Evolutionary conservation across 2,797 vertebrate species (phyloP), one percentile per base, ranked within the genome.

Genomic region (Hipposideros larvatus): DNA sequence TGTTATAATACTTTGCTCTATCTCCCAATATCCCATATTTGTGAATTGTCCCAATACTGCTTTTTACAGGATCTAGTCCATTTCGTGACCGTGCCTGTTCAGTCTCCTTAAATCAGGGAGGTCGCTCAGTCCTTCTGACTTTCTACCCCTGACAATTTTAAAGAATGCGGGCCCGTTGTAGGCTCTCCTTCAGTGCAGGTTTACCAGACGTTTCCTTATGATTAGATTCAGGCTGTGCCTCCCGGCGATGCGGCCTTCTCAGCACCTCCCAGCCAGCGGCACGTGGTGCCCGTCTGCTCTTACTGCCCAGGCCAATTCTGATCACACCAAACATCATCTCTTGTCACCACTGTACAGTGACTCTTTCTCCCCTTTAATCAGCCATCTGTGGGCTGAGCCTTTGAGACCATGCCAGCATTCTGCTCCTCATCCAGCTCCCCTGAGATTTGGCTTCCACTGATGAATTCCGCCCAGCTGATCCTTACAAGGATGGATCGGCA

Each of bases 221-320:
- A 66, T 37, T 16, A 34, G 55, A 28, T 19, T 31, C 28, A 11
- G n/a, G 19, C 14, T n/a, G 19, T 43, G 28, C 7, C 7, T 61
- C 34, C n/a, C 0, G 0, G 21, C 0, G 13, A 0, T 7, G 13
- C 22, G 1, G 28, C 14, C 34, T 51, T 55, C 46, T 61, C 34
- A 13, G 7, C 5, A 3, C 26, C 1, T 73, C 55, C 21, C 10
- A 41, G 73, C 37, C 28, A 63, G n/a, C 84, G 53, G 11, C 24
- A 4, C 5, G 1, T 7, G 59, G n/a, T 3, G 5, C 2, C 53
- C 7, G 2, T 2, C 3, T 10, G 53, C 1, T 79, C 55, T 75
- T 5, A 0, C 0, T 1, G 16, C 37, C 66, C 16, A 55, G 79
- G 15, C 51, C 57, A 14, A 78, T 57, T 83, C 87, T 51, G 24